These are phyloP conservation scores for Sitobion miscanthi DNA, from an alignment of 1,140 invertebrate species.

Conservation along the genomic window DNA sequence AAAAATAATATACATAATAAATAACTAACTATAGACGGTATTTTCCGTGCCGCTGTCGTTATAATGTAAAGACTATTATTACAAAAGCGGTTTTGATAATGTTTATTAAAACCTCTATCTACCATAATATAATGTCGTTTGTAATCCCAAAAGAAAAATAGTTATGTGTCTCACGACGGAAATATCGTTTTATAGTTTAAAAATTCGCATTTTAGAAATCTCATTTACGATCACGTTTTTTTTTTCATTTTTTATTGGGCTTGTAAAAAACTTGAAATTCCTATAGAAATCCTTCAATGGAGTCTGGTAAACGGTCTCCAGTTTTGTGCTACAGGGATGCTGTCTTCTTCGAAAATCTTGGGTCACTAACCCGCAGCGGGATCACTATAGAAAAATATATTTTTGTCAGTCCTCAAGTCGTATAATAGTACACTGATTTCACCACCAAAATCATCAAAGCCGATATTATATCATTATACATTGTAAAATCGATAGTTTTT, in stretches of 20 bases:
- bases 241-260: background rate
- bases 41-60: background rate
- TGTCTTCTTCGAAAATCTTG: background rate
- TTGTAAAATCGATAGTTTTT: background rate
- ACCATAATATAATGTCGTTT: background rate
- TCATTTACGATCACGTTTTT: background rate
- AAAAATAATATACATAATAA: conserved; percentile 7
- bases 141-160: background rate
- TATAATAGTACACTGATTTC: background rate
- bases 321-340: background rate
- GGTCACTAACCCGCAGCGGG: background rate
- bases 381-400: background rate
- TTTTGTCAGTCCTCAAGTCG: background rate
- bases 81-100: background rate
- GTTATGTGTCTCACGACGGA: background rate
- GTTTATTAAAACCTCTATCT: conserved; percentile 12
- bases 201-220: background rate
- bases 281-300: background rate
- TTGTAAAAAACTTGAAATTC: background rate
- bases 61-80: background rate
- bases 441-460: background rate
- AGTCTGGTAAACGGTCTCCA: background rate
- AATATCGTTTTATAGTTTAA: conserved; percentile 6
- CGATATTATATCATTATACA: background rate
- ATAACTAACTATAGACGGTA: background rate